Percentiles rank a stretch among this genome's conserved stretches.
Evolutionary conservation across 2,113 vertebrate genomes (phyloP).

Genomic region (Corythoichthys haematopterus): DNA sequence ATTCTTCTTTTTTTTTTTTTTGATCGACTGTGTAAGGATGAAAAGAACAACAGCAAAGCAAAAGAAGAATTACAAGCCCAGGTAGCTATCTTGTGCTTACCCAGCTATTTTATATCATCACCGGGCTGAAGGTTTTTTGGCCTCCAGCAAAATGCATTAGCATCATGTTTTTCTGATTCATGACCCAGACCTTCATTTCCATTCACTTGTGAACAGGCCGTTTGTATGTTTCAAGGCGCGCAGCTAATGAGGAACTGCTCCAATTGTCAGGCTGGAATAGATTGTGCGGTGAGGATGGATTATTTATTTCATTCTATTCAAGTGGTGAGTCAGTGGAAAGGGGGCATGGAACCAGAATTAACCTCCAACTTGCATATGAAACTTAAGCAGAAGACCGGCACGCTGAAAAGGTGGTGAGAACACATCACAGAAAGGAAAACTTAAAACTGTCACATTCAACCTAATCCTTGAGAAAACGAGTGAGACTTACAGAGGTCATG

Average conservation of each 20-base stretch:
- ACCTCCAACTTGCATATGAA: constrained; percentile 11
- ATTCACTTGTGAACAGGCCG: constrained; percentile 12
- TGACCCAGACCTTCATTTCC: not conserved
- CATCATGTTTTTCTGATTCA: constrained; percentile 20
- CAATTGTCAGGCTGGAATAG: constrained; percentile 8
- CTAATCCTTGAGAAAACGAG: not conserved
- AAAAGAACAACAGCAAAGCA: constrained; percentile 21
- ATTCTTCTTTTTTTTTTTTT: not conserved
- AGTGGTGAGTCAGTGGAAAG: constrained; percentile 5
- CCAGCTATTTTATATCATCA: constrained; percentile 46
- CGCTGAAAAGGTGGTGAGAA: not conserved
- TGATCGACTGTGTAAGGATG: constrained; percentile 21
- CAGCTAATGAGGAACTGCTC: constrained; percentile 12
- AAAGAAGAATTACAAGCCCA: constrained; percentile 36
- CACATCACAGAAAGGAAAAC: not conserved
- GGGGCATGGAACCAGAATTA: constrained; percentile 17
- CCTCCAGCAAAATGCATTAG: constrained; percentile 24
- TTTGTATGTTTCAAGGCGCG: constrained; percentile 7
- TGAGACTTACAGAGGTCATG: constrained; percentile 67
- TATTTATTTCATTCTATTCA: constrained; percentile 8
- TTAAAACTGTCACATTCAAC: not conserved
- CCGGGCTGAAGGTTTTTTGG: constrained; percentile 10
- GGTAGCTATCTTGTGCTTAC: constrained; percentile 21
- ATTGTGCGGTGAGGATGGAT: not conserved
- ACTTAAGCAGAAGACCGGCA: not conserved